Evolutionary conservation across 1,140 invertebrate species (phyloP), one percentile per base, ranked within the genome.

Genomic region (Phymorhynchus buccinoides): DNA sequence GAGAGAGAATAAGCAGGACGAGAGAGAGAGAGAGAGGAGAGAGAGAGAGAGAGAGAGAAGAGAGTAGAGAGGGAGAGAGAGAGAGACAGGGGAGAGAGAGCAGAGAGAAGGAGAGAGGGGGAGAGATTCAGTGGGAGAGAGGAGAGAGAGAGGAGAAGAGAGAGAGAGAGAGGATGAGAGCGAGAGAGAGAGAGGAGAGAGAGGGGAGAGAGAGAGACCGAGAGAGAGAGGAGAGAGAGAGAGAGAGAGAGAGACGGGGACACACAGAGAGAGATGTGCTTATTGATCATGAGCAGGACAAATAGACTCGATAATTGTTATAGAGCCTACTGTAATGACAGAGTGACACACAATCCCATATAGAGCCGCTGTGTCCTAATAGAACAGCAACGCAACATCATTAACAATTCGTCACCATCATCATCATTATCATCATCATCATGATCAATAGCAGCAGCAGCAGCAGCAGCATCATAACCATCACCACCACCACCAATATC

Each of bases 401-500:
- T 66, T 6, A 18, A 27, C 27, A 37, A 75, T 62, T 82, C 37
- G 41, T 85, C 32, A 75, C 32, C 39, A 68, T 71, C 6, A 71
- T 52, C 3, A 30, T 22, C 41, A 78, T 48, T 16, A n/a, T 79
- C 6, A 83, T 62, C 42, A 83, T 79, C 52, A 66, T 81, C 27
- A 75, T 68, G 35, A 81, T 52, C 77, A 52, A 44, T 86, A n/a
- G n/a, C n/a, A n/a, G n/a, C n/a, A n/a, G n/a, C n/a, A n/a, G n/a
- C n/a, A n/a, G n/a, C n/a, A n/a, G n/a, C n/a, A n/a, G n/a, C n/a
- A n/a, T n/a, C n/a, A n/a, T n/a, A n/a, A n/a, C n/a, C n/a, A n/a
- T n/a, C n/a, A n/a, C n/a, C n/a, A n/a, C n/a, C n/a, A n/a, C n/a
- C n/a, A n/a, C n/a, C n/a, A n/a, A n/a, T n/a, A n/a, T n/a, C n/a